Conservation (phyloP, 2,113 vertebrate species). For the Thryonomys swinderianus region DNA sequence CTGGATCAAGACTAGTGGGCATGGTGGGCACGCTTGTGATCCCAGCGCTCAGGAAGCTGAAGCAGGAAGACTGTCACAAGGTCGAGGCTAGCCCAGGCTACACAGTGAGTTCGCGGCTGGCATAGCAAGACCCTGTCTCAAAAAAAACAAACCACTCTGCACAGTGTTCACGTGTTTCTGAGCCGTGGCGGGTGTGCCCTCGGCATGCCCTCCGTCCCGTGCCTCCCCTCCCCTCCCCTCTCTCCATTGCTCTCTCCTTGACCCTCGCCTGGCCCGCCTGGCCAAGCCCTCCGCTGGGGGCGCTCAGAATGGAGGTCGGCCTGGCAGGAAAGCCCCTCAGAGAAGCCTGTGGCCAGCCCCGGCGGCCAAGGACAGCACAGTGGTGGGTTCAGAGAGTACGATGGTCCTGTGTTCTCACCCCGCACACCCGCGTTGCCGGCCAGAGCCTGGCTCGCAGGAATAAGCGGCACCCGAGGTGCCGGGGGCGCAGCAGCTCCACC, state of each 20-base stretch:
- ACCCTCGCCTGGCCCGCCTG: neutral
- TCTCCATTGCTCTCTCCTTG: neutral
- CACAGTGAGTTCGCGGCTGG: too few species aligned
- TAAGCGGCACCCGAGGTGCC: neutral
- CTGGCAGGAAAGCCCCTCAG: neutral
- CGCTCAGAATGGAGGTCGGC: rapidly evolving
- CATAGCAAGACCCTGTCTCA: too few species aligned
- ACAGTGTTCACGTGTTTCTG: too few species aligned
- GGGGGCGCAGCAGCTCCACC: neutral
- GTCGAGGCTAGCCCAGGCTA: too few species aligned
- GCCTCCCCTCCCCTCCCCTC: too few species aligned
- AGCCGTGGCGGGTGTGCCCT: neutral
- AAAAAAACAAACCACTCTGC: neutral
- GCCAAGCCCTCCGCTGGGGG: neutral
- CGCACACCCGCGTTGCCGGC: neutral
- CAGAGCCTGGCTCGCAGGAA: too few species aligned
- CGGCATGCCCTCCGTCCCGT: too few species aligned
- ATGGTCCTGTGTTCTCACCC: rapidly evolving
- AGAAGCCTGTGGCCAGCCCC: neutral
- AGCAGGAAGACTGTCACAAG: too few species aligned
- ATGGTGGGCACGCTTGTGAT: too few species aligned
- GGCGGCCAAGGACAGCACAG: neutral
- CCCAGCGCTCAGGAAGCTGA: too few species aligned
- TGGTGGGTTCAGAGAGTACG: rapidly evolving
- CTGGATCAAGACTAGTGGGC: too few species aligned